Base-by-base conservation (phyloP, 2,113 vertebrate genomes). In the Geococcyx californianus region DNA sequence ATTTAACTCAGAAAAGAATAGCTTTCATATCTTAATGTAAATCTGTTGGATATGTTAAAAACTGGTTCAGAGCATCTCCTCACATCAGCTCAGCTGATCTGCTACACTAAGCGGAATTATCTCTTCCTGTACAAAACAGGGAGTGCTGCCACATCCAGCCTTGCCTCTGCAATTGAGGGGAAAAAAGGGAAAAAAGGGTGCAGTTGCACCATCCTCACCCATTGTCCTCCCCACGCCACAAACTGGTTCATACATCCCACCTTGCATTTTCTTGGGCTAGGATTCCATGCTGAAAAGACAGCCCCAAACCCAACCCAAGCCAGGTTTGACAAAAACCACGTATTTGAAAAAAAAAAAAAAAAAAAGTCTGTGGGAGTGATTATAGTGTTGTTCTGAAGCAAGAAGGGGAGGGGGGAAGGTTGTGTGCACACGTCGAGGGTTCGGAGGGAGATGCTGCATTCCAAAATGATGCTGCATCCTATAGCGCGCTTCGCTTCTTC, bases 401-500 rank as follows among this genome's bases (percentile, higher is more conserved):
- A 58, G 84, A 36, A 56, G 40, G 42, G 42, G 34, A 84, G 29
- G 31, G 51, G 29, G 20, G 66, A 88, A 78, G 33, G 3, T 1
- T 1, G 3, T 36, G 69, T 64, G 58, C 29, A 26, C 3, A 1
- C 1, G 1, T 4, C 1, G 45, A 3, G 21, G n/a, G 28, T 45
- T 29, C 0, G 3, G 59, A 89, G 82, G 28, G 25, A 80, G 92
- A 55, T 12, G 84, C 69, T 10, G 56, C 55, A 3, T 66, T 69
- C 91, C 45, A 1, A 17, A 36, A 40, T 29, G 7, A 2, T 1
- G 34, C 96, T 10, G 95, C 87, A 81, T 94, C 84, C 95, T 98
- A 96, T 3, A 92, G 94, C 1, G 96, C 86, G 4, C 98, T 98
- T 95, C 98, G 97, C 97, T 98, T 99, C 98, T 97, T 99, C 96